A percentile compares a stretch with the other conserved stretches of the same genome.
Evolutionary conservation across 2,113 vertebrate genomes (phyloP).

Genomic region (Perca schrenkii): DNA sequence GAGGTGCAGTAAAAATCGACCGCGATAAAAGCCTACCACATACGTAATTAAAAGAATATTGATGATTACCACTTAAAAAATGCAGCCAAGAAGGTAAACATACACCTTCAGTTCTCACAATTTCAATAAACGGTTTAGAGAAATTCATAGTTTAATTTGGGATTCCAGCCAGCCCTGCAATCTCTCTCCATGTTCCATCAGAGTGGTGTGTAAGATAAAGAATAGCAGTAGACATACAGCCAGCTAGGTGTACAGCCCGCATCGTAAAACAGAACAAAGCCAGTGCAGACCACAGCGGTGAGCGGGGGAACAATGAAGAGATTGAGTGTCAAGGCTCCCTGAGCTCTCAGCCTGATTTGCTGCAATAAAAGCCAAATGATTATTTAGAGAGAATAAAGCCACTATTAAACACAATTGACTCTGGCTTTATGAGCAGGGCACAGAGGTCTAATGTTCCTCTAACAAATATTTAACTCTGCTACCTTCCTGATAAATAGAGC

Average conservation of each 20-base stretch:
- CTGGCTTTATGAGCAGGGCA: slow-evolving; percentile 39
- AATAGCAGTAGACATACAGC: not conserved
- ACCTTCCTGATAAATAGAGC: not conserved
- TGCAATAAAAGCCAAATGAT: slow-evolving; percentile 60
- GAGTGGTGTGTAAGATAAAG: not conserved
- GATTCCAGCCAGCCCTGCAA: too few species aligned
- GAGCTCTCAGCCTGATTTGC: slow-evolving; percentile 40
- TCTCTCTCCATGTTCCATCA: not conserved
- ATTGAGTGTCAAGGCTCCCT: slow-evolving; percentile 12
- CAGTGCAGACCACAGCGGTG: slow-evolving; percentile 7
- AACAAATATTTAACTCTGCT: slow-evolving; percentile 34
- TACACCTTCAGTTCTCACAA: not conserved
- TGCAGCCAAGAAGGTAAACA: not conserved
- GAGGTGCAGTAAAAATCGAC: not conserved
- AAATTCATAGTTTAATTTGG: not conserved
- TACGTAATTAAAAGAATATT: not conserved
- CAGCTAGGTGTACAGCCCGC: not conserved
- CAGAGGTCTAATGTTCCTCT: slow-evolving; percentile 16
- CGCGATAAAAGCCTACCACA: not conserved
- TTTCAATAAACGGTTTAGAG: not conserved
- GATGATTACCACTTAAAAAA: not conserved
- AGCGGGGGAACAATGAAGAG: slow-evolving; percentile 42
- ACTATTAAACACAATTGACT: slow-evolving; percentile 58
- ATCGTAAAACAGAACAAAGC: slow-evolving; percentile 30
- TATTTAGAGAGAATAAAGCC: slow-evolving; percentile 58